Conservation (phyloP, 2,888 invertebrate species). For the Drosophila leonis region DNA sequence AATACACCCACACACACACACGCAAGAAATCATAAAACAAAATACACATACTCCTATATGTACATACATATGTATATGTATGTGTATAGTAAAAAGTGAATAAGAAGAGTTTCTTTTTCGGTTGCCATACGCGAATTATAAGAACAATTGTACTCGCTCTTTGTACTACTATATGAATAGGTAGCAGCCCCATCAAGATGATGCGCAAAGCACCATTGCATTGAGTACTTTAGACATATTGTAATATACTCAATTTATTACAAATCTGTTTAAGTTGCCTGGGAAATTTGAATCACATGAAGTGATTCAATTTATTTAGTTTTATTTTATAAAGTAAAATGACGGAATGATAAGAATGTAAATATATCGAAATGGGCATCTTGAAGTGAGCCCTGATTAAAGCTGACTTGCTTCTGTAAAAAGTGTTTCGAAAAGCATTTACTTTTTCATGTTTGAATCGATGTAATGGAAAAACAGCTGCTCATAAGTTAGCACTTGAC, state of each 20-base stretch:
- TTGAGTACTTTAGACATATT: conserved; percentile 8
- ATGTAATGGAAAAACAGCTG: conserved; percentile 29
- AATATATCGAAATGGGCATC: neutral
- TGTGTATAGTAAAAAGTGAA: conserved; percentile 30
- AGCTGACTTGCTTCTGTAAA: neutral
- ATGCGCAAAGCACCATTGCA: neutral
- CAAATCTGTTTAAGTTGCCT: neutral
- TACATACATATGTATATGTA: neutral
- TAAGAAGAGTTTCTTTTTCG: conserved; percentile 34
- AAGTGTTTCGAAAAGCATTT: neutral
- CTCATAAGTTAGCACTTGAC: conserved; percentile 30
- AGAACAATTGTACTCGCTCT: neutral
- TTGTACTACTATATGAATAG: neutral
- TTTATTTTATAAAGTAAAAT: neutral
- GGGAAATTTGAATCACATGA: neutral
- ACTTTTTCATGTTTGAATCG: neutral
- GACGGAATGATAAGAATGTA: conserved; percentile 1
- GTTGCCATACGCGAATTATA: conserved; percentile 51
- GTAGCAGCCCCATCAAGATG: neutral
- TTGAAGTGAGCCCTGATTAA: neutral
- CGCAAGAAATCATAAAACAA: conserved; percentile 67
- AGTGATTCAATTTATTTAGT: too few species aligned
- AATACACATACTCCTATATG: conserved; percentile 24
- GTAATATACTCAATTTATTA: neutral
- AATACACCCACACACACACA: conserved; percentile 50